Conservation (phyloP, 1,140 invertebrate genomes). For the Cyphomyrmex costatus region DNA sequence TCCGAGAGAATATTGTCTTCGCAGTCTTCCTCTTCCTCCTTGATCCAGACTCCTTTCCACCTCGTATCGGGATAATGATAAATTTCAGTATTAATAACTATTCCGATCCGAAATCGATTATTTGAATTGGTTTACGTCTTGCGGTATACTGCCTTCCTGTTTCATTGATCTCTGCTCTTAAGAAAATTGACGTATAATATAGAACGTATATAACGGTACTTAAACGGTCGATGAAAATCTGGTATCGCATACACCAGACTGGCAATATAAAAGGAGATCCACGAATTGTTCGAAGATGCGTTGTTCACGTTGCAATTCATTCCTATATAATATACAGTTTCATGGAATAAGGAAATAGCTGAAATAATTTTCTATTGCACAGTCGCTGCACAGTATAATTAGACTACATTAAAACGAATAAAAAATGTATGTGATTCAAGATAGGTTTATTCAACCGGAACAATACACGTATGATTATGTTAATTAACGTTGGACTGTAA, state of each 20-base stretch:
- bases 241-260: neutral
- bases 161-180: slow-evolving; percentile 38
- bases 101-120: slow-evolving; percentile 54
- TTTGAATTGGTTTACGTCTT: slow-evolving; percentile 30
- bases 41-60: slow-evolving; percentile 39
- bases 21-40: slow-evolving; percentile 9
- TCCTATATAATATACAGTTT: slow-evolving; percentile 23
- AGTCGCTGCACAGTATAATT: slow-evolving; percentile 18
- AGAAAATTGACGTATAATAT: slow-evolving; percentile 39
- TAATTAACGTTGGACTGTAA: slow-evolving; percentile 37
- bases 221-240: slow-evolving; percentile 41
- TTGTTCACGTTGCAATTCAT: neutral
- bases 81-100: slow-evolving; percentile 60
- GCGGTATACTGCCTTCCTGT: slow-evolving; percentile 18
- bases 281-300: slow-evolving; percentile 8
- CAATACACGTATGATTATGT: slow-evolving; percentile 54
- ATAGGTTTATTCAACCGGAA: slow-evolving; percentile 24
- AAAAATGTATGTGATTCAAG: neutral
- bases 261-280: slow-evolving; percentile 12
- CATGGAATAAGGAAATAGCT: neutral
- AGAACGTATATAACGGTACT: slow-evolving; percentile 17
- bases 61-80: slow-evolving; percentile 43
- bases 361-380: neutral
- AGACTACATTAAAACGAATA: slow-evolving; percentile 1
- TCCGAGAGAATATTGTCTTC: slow-evolving; percentile 72